Base-by-base conservation (phyloP, 2,797 vertebrate genomes). In the Pteronotus mesoamericanus region DNA sequence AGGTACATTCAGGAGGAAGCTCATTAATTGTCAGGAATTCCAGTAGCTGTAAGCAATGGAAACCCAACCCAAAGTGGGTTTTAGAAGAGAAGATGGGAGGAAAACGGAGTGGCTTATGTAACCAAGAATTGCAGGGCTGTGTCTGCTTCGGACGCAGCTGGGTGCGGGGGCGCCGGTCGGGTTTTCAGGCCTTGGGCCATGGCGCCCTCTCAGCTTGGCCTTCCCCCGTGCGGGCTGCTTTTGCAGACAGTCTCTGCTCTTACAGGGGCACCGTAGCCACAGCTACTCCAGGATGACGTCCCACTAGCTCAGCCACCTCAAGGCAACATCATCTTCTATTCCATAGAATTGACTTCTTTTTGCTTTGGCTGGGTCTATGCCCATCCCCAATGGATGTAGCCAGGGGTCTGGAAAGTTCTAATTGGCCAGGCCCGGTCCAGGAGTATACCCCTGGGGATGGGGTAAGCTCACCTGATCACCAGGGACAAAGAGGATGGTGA, bases 341-440 rank as follows among this genome's bases (percentile, higher is more conserved):
- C 69, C 51, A 16, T 3, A 6, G 79, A 78, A 39, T 2, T 51
- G 26, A 72, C 61, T 32, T 53, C 89, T 66, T 6, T 12, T 57
- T 83, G 53, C 92, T 55, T 53, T 37, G 39, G 48, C 7, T 3
- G 21, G 51, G 26, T 32, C 37, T 0, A 16, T 21, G 53, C 46
- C 46, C 32, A 80, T 32, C 66, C 29, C 8, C 42, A 48, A 0
- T 19, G 22, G 1, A 37, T 11, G 42, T 4, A 3, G 71, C 78
- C 77, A 53, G 86, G 34, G 66, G 42, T 7, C 87, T 71, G 69
- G 71, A 46, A 53, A 37, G 26, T n/a, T 92, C 82, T 80, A n/a
- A n/a, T 0, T 5, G 59, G 29, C 48, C 64, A 77, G 75, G 6
- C 26, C 80, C 64, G 15, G 14, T 6, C n/a, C 74, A 12, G 5